Percentiles rank a stretch among this genome's conserved stretches.
These are phyloP conservation scores for Sinelater perroti DNA, from an alignment of 2,888 invertebrate species.

Conservation along the genomic window DNA sequence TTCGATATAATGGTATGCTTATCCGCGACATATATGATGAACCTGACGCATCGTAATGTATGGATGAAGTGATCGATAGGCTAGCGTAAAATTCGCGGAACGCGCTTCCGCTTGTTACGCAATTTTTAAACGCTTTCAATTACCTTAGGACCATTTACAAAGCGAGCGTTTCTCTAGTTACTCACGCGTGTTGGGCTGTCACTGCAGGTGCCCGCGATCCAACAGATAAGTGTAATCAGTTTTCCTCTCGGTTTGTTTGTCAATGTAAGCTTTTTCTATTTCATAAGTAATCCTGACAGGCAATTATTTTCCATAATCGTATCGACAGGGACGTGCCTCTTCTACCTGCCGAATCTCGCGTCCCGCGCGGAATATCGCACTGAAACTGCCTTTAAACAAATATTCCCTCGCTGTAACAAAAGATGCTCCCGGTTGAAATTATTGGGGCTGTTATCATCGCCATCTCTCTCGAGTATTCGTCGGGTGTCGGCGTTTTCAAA, in stretches of 20 bases:
- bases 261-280: slow-evolving; percentile 44
- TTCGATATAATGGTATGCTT: slow-evolving; percentile 17
- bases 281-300: slow-evolving; percentile 27
- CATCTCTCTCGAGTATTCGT: no score
- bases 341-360: background rate
- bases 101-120: slow-evolving; percentile 1
- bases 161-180: background rate
- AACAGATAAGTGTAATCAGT: slow-evolving; percentile 48
- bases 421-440: no score
- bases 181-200: slow-evolving; percentile 37
- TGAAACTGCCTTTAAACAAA: slow-evolving; percentile 4
- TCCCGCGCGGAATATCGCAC: background rate
- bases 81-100: background rate
- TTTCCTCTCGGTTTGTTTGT: slow-evolving; percentile 35
- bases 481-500: no score
- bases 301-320: slow-evolving; percentile 21
- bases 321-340: slow-evolving; percentile 10
- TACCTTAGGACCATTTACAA: slow-evolving; percentile 6
- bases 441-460: no score
- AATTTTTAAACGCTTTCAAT: slow-evolving; percentile 26
- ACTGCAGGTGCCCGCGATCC: slow-evolving; percentile 48
- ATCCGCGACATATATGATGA: slow-evolving; percentile 31
- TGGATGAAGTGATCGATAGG: slow-evolving; percentile 23
- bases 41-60: slow-evolving; percentile 26
- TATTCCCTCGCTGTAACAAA: no score